A percentile compares a stretch with the other conserved stretches of the same genome.
Evolutionary conservation across 2,797 vertebrate genomes (phyloP).

Genomic region (Lepus oiostolus): DNA sequence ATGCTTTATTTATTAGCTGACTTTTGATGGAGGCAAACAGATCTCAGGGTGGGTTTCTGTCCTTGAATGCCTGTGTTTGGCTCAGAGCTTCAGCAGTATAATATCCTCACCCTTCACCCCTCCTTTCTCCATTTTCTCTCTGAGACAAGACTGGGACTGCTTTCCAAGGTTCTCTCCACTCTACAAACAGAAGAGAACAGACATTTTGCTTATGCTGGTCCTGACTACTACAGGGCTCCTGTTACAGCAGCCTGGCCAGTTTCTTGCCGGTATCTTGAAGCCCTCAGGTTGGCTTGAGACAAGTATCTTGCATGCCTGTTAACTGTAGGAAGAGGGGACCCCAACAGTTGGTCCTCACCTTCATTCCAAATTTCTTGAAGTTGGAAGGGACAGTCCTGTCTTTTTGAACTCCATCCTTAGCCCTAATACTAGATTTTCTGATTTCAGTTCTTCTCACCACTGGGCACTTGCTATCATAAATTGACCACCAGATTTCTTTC

Average conservation of each 20-base stretch:
- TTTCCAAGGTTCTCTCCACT: background rate
- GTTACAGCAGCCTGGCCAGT: background rate
- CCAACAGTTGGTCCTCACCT: background rate
- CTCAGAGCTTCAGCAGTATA: background rate
- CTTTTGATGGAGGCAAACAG: background rate
- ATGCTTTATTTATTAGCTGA: constrained; percentile 8
- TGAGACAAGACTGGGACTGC: background rate
- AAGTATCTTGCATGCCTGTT: background rate
- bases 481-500: background rate
- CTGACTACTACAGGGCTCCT: background rate
- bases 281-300: background rate
- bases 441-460: background rate
- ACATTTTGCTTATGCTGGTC: background rate
- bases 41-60: background rate
- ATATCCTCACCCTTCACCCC: background rate
- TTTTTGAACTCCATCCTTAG: background rate
- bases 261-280: background rate
- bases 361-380: background rate
- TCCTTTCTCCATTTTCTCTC: background rate
- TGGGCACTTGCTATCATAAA: background rate
- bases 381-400: background rate
- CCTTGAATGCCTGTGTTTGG: background rate
- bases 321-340: background rate
- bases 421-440: background rate
- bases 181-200: background rate